phyloP scores from a whole-genome alignment of 2,888 invertebrate genomes.

The Lacanobia wlatinum region DNA sequence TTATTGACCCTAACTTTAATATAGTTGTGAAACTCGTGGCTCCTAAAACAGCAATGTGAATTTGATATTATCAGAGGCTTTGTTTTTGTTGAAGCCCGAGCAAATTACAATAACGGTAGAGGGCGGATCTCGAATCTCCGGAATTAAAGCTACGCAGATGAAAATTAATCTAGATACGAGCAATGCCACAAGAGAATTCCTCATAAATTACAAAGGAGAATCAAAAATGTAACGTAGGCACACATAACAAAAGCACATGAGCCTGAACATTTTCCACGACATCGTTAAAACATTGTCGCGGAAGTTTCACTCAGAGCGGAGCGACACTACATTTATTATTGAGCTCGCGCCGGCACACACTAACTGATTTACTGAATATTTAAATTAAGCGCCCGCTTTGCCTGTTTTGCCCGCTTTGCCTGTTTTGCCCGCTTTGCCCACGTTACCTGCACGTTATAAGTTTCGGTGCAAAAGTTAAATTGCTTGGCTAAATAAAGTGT shows the following conservation, averaged over 20 bases:
- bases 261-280: constrained; percentile 15
- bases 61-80: neutral
- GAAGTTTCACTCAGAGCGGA: constrained; percentile 31
- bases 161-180: neutral
- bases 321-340: constrained; percentile 54
- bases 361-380: constrained; percentile 69
- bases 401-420: constrained; percentile 40
- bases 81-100: constrained; percentile 15
- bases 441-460: constrained; percentile 48
- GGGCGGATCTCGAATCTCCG: constrained; percentile 2
- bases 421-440: constrained; percentile 41
- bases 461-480: constrained; percentile 67
- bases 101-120: constrained; percentile 9
- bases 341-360: constrained; percentile 37
- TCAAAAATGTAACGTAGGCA: neutral
- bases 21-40: neutral
- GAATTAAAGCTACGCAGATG: neutral
- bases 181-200: neutral
- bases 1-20: constrained; percentile 6
- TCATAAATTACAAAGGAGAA: neutral
- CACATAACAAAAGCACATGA: neutral
- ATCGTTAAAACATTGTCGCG: constrained; percentile 29
- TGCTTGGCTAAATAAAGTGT: constrained; percentile 64
- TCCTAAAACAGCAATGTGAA: constrained; percentile 13
- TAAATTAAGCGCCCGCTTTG: constrained; percentile 60